phyloP scores from a whole-genome alignment of 2,113 vertebrate species.

The Paedocypris sp. region DNA sequence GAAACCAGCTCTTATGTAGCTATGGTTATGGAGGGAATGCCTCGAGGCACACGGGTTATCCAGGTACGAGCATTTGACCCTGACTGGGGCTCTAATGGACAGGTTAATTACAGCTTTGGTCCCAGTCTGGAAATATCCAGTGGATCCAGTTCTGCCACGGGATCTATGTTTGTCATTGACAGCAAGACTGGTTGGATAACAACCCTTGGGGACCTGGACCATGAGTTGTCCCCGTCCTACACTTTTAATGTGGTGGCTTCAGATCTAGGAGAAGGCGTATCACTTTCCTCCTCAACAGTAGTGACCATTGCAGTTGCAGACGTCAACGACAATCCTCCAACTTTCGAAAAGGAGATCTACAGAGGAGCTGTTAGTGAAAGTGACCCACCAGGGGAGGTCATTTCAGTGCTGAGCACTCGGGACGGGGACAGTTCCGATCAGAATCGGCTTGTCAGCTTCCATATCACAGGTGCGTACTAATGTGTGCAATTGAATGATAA shows the following conservation, averaged over 20 bases:
- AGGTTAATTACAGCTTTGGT: slow-evolving; percentile 79
- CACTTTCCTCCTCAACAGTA: slow-evolving; percentile 74
- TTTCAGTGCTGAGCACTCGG: slow-evolving; percentile 80
- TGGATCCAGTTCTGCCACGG: neutral
- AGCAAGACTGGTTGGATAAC: slow-evolving; percentile 94
- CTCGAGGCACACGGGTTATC: slow-evolving; percentile 77
- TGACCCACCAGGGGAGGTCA: slow-evolving; percentile 82
- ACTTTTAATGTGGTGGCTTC: slow-evolving; percentile 82
- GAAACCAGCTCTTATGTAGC: slow-evolving; percentile 77
- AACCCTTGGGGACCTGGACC: slow-evolving; percentile 78
- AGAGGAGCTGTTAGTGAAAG: slow-evolving; percentile 81
- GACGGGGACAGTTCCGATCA: slow-evolving; percentile 79
- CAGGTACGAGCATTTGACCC: slow-evolving; percentile 80
- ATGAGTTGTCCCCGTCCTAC: slow-evolving; percentile 77
- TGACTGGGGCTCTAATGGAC: slow-evolving; percentile 88
- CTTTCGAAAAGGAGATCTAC: slow-evolving; percentile 77
- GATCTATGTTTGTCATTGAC: slow-evolving; percentile 70
- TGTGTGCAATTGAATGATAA: slow-evolving; percentile 51
- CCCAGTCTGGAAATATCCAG: slow-evolving; percentile 46
- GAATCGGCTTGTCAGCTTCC: slow-evolving; percentile 87
- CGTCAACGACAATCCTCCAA: slow-evolving; percentile 84
- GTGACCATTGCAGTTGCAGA: slow-evolving; percentile 84
- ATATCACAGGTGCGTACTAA: slow-evolving; percentile 83
- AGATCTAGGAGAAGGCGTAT: slow-evolving; percentile 76
- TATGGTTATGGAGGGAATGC: slow-evolving; percentile 91